Evolutionary conservation across 2,113 vertebrate genomes (phyloP), one percentile per base, ranked within the genome.

Genomic region (Sula dactylatra): DNA sequence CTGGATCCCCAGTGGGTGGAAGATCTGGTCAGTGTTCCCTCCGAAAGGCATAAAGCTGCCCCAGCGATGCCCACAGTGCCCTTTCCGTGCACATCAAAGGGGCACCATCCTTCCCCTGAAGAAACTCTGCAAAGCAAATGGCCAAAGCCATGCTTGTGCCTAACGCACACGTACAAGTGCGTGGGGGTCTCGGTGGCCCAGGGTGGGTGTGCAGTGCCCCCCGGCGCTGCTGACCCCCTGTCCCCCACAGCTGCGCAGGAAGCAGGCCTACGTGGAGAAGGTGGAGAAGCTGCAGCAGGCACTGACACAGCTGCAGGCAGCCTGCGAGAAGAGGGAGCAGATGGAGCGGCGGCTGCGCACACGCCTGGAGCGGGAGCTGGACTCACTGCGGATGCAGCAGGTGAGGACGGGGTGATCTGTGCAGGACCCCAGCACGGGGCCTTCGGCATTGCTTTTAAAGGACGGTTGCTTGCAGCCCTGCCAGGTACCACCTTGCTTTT

Each of bases 261-360:
- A 99, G 93, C 99, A 99, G 88, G 98, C 98, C 10, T 98, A 99
- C 0, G 98, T 99, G 42, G 98, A 99, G 93, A 99, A 98, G 87
- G 98, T 99, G 29, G 98, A 99, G 84, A 99, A 98, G 96, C 96
- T 99, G 90, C 98, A 99, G 96, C 98, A 99, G 97, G 98, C 98
- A 0, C 96, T 99, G 98, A 98, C 98, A 1, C 98, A 99, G 96
- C 98, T 99, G 73, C 98, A 99, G 97, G 98, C 98, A 0, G 98
- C 98, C 5, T 99, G 98, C 2, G 98, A 98, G 96, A 98, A 98
- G 97, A 94, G 98, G 36, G 99, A 99, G 94, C 99, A 99, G 97
- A 98, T 99, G 97, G 99, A 99, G 92, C 98, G 97, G 66, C 97
- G 99, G 29, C 97, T 99, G 83, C 98, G 99, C 38, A 99, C 98